phyloP scores from a whole-genome alignment of 2,797 vertebrate genomes.

The Thunnus albacares region DNA sequence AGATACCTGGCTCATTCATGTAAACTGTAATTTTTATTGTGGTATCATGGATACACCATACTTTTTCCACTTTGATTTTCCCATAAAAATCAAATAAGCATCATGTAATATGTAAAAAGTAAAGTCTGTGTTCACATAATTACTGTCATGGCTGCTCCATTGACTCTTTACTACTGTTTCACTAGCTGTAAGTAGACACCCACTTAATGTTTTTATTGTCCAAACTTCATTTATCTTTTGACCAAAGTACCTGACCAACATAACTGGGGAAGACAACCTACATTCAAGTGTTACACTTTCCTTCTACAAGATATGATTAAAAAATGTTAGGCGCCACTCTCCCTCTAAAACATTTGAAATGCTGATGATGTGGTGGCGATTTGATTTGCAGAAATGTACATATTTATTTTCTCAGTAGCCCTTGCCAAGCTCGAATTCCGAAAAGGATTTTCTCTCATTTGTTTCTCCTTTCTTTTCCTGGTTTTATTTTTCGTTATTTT shows the following conservation, averaged over 20 bases:
- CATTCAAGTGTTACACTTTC: constrained; percentile 39
- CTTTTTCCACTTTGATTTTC: constrained; percentile 21
- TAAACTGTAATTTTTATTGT: constrained; percentile 5
- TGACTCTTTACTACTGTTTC: constrained; percentile 13
- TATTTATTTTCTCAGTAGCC: constrained; percentile 83
- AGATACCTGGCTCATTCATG: neutral
- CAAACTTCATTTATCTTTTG: constrained; percentile 17
- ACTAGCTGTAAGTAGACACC: constrained; percentile 15
- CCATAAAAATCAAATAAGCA: constrained; percentile 9
- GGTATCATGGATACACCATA: neutral
- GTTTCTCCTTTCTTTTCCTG: constrained; percentile 74
- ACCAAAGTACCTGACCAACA: constrained; percentile 15
- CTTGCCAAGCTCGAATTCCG: constrained; percentile 80
- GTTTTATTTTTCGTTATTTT: constrained; percentile 74
- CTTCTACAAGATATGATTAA: constrained; percentile 58
- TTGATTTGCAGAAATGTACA: constrained; percentile 76
- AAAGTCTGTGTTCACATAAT: constrained; percentile 24
- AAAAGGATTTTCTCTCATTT: constrained; percentile 83
- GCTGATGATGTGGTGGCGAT: constrained; percentile 73
- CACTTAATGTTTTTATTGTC: constrained; percentile 21
- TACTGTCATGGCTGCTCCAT: neutral
- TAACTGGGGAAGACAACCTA: constrained; percentile 31
- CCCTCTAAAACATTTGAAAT: constrained; percentile 75
- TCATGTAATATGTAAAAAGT: constrained; percentile 10
- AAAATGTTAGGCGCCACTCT: constrained; percentile 68